phyloP scores from a whole-genome alignment of 2,797 vertebrate species.

The Phrynocephalus forsythii region DNA sequence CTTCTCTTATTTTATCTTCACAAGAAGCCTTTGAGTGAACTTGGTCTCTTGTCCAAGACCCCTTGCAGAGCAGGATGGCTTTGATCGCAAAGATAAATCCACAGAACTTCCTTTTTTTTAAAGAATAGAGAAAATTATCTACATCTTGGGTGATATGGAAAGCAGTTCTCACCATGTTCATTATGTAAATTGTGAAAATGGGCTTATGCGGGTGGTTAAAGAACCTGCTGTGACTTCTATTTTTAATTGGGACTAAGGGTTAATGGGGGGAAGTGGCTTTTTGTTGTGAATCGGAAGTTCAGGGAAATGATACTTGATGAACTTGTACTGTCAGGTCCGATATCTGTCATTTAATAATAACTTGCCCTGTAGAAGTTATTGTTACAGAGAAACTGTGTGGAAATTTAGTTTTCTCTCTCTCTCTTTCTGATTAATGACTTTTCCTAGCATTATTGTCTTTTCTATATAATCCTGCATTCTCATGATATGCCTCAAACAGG shows the following conservation, averaged over 20 bases:
- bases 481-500: no score
- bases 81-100: conserved; percentile 32
- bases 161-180: background rate
- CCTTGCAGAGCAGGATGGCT: conserved; percentile 2
- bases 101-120: background rate
- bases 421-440: background rate
- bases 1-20: background rate
- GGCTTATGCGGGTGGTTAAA: background rate
- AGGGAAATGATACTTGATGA: conserved; percentile 19
- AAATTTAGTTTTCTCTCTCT: background rate
- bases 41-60: conserved; percentile 1
- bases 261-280: conserved; percentile 13
- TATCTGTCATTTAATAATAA: background rate
- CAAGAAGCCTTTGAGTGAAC: background rate
- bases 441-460: no score
- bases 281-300: background rate
- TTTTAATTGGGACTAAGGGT: conserved; percentile 31
- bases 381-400: background rate
- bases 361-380: background rate
- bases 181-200: conserved; percentile 20
- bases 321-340: background rate
- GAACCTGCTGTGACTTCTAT: conserved; percentile 7
- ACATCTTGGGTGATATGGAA: background rate
- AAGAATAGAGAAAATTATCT: background rate
- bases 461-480: no score